Evolutionary conservation across 2,113 vertebrate species (phyloP).

Genomic region (Oplegnathus fasciatus): DNA sequence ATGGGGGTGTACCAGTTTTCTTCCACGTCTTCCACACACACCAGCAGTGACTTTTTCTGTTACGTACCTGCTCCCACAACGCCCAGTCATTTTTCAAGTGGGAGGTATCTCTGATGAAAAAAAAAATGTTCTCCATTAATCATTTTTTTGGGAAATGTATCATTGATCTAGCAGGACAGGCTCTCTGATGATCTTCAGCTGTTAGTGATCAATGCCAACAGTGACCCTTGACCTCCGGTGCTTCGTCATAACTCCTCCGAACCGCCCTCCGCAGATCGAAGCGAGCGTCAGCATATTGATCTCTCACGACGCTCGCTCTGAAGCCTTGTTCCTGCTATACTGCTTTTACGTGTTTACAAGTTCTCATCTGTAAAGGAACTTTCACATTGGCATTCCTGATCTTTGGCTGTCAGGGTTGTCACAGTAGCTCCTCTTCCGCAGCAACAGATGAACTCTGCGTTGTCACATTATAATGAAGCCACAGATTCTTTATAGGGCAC

Average conservation of each 20-base stretch:
- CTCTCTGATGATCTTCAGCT: conserved; percentile 59
- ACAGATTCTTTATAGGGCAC: conserved; percentile 53
- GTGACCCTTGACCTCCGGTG: conserved; percentile 66
- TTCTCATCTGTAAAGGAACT: conserved; percentile 48
- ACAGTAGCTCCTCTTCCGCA: conserved; percentile 8
- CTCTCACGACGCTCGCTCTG: background rate
- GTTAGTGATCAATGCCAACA: conserved; percentile 63
- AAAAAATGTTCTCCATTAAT: conserved; percentile 59
- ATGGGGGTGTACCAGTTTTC: background rate
- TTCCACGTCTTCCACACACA: background rate
- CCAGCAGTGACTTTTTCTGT: background rate
- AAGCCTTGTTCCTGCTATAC: conserved; percentile 2
- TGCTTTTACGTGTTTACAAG: conserved; percentile 27
- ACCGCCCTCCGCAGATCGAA: conserved; percentile 50
- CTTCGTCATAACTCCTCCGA: conserved; percentile 65
- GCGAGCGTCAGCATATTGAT: conserved; percentile 48
- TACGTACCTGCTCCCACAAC: background rate
- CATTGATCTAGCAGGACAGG: conserved; percentile 55
- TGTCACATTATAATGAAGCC: conserved; percentile 65
- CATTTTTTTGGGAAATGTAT: conserved; percentile 21
- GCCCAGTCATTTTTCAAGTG: conserved; percentile 9
- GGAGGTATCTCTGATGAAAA: conserved; percentile 34
- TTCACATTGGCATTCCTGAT: conserved; percentile 45
- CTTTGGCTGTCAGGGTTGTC: conserved; percentile 39
- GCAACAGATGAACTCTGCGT: conserved; percentile 42